phyloP scores from a whole-genome alignment of 2,888 invertebrate species.

The Nomada fabriciana region DNA sequence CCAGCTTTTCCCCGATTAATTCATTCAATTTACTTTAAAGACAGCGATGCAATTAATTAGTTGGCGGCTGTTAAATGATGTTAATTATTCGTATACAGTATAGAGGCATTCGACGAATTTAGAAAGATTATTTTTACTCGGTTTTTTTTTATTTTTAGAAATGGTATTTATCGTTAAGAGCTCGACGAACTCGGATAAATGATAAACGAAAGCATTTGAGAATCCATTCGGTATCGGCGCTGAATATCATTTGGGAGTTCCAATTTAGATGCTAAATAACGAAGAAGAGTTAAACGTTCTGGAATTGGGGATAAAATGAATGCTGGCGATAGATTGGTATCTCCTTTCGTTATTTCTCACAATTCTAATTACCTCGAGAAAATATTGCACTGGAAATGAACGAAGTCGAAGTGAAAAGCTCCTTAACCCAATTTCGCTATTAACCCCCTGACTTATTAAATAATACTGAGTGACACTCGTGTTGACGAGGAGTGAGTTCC shows the following conservation, averaged over 20 bases:
- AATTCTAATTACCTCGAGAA: neutral
- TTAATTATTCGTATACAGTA: too few species aligned
- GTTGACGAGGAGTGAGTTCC: too few species aligned
- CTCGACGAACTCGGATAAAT: neutral
- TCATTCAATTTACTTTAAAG: too few species aligned
- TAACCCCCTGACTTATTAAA: too few species aligned
- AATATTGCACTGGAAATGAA: neutral
- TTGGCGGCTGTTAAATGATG: too few species aligned
- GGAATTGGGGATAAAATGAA: neutral
- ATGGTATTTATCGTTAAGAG: neutral
- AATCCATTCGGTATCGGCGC: neutral
- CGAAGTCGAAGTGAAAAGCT: neutral
- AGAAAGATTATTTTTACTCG: too few species aligned
- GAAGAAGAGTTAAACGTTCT: neutral
- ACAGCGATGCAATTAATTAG: too few species aligned
- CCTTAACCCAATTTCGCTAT: neutral
- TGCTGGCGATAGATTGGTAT: neutral
- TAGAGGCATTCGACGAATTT: too few species aligned
- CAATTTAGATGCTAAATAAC: neutral
- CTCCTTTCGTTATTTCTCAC: neutral
- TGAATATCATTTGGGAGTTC: neutral
- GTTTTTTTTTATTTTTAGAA: neutral
- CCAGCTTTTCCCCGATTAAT: too few species aligned
- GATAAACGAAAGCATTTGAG: neutral
- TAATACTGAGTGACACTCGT: neutral